Percentiles rank a stretch among this genome's conserved stretches.
Conservation (phyloP, 2,888 invertebrate genomes). For the Chrysolina americana region DNA sequence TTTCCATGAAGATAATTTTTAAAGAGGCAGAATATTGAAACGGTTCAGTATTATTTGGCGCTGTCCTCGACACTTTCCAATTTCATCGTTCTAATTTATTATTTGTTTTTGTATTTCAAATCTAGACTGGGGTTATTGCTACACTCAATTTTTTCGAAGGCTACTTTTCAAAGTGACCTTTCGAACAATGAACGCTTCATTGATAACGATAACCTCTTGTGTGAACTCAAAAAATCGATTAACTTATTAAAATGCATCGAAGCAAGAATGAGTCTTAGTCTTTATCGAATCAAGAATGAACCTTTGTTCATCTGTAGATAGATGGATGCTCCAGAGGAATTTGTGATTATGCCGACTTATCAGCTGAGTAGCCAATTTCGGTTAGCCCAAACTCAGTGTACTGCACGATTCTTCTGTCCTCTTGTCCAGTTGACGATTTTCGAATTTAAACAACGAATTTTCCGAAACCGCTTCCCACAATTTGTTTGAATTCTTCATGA, state of each 20-base stretch:
- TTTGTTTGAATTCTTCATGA: no score
- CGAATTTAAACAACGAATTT: no score
- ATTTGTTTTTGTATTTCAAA: background rate
- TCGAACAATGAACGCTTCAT: constrained; percentile 8
- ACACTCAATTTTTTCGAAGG: background rate
- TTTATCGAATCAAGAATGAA: background rate
- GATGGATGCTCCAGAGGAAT: background rate
- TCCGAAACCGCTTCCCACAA: no score
- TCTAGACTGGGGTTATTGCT: background rate
- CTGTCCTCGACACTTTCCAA: no score
- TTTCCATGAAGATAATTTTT: no score
- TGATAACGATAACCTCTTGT: constrained; percentile 8
- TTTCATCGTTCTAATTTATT: no score
- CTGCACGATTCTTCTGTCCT: no score
- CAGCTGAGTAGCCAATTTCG: no score
- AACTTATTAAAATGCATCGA: constrained; percentile 5
- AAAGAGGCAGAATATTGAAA: no score
- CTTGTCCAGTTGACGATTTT: no score
- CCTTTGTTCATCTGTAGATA: background rate
- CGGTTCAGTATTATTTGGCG: no score
- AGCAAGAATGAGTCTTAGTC: background rate
- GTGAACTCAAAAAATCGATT: constrained; percentile 1
- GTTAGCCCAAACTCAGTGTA: no score
- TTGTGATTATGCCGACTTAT: background rate
- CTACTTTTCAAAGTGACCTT: constrained; percentile 1